These are phyloP conservation scores for Peucedramus taeniatus DNA, from an alignment of 2,113 vertebrate species.

Conservation along the genomic window DNA sequence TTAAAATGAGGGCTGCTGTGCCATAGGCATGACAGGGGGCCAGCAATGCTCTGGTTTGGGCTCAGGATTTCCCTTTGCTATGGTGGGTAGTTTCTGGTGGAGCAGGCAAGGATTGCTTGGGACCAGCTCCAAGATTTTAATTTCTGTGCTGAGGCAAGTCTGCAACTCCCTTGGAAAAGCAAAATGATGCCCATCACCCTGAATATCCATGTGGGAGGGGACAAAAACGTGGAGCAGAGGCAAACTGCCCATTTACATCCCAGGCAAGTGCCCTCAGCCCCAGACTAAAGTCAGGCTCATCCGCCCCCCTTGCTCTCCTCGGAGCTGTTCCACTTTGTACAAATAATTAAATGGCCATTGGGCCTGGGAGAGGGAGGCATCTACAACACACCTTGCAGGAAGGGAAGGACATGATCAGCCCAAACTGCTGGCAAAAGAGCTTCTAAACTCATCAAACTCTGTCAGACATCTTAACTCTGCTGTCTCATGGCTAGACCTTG, in stretches of 20 bases:
- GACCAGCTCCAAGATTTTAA: background rate
- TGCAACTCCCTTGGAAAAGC: background rate
- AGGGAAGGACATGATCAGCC: background rate
- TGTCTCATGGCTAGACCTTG: background rate
- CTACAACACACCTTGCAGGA: background rate
- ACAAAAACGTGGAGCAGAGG: background rate
- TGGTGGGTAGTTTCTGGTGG: background rate
- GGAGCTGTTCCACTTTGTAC: background rate
- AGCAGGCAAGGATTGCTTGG: background rate
- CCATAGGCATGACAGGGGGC: background rate
- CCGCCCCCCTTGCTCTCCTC: fast-evolving
- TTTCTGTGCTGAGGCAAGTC: background rate
- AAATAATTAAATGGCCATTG: background rate
- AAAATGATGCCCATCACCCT: background rate
- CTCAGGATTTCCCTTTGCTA: background rate
- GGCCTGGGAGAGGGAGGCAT: background rate
- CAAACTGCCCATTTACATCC: background rate
- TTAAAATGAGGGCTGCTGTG: background rate
- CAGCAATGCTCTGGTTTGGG: background rate
- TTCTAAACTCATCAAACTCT: conserved; percentile 7
- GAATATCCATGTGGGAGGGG: background rate
- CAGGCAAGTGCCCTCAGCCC: background rate
- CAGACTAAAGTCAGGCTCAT: background rate
- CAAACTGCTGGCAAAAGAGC: background rate
- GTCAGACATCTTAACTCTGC: background rate